These are phyloP conservation scores for Alcis repandata DNA, from an alignment of 2,888 invertebrate genomes.

Conservation along the genomic window DNA sequence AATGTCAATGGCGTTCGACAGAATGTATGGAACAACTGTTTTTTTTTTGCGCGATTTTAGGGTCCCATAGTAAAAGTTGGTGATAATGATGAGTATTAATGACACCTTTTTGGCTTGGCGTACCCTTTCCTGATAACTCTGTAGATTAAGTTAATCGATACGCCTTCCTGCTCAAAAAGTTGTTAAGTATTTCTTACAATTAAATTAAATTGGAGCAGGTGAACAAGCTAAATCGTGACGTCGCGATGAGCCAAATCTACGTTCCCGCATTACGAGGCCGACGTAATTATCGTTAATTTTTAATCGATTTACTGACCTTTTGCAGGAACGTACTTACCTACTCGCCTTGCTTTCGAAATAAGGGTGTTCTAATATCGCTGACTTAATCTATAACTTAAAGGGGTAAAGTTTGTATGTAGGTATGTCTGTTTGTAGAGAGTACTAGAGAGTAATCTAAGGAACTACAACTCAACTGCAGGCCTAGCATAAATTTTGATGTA, in stretches of 20 bases:
- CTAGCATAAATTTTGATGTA: no score
- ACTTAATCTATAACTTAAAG: background rate
- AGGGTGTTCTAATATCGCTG: constrained; percentile 3
- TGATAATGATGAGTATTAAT: no score
- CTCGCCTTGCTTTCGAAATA: background rate
- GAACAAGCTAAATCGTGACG: background rate
- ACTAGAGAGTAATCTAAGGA: no score
- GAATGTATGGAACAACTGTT: no score
- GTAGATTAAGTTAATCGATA: background rate
- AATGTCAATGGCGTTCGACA: no score
- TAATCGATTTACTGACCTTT: constrained; percentile 74
- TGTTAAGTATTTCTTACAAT: background rate
- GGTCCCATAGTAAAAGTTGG: no score
- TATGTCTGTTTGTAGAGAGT: no score
- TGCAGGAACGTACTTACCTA: constrained; percentile 32
- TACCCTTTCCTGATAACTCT: no score
- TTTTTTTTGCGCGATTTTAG: no score
- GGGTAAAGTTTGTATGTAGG: no score
- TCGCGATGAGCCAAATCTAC: constrained; percentile 9
- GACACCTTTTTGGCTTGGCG: no score
- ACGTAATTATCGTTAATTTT: constrained; percentile 66
- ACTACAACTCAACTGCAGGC: no score
- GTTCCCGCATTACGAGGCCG: constrained; percentile 26
- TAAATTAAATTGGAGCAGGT: constrained; percentile 9
- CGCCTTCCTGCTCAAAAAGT: background rate